Percentiles rank a stretch among this genome's conserved stretches.
phyloP scores from a whole-genome alignment of 2,113 vertebrate genomes.

The Hymenochirus boettgeri region DNA sequence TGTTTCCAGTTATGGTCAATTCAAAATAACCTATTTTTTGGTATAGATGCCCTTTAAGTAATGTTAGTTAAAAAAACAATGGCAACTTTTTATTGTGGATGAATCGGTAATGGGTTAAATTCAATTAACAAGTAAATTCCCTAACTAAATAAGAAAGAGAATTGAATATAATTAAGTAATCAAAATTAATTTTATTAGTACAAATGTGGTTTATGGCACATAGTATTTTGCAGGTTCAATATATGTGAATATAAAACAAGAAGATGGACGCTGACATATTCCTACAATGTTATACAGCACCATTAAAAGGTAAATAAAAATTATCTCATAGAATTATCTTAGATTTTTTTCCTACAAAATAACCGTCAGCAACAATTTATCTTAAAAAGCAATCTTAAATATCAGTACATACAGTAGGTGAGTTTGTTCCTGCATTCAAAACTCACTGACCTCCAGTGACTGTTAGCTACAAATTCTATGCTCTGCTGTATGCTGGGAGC shows the following conservation, averaged over 20 bases:
- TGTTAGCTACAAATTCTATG: neutral
- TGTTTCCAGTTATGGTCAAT: no score
- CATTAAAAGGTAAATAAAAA: constrained; percentile 62
- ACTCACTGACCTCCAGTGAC: neutral
- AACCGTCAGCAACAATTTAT: constrained; percentile 4
- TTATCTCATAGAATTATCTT: constrained; percentile 29
- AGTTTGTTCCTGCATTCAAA: neutral
- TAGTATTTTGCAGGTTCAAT: constrained; percentile 45
- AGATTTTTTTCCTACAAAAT: constrained; percentile 10
- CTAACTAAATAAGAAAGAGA: no score
- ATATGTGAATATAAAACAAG: constrained; percentile 54
- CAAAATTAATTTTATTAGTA: constrained; percentile 64
- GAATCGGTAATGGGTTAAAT: no score
- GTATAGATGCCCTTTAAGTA: no score
- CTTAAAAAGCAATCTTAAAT: constrained; percentile 18
- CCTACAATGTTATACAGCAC: constrained; percentile 70
- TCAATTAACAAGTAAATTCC: no score
- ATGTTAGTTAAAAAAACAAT: no score
- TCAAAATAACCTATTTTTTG: no score
- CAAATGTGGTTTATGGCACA: constrained; percentile 60
- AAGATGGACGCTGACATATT: constrained; percentile 51
- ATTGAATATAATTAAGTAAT: constrained; percentile 18
- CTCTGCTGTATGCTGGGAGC: no score
- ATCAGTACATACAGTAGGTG: constrained; percentile 4
- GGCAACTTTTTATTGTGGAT: no score